phyloP scores from a whole-genome alignment of 2,113 vertebrate species.

The Argyrosomus japonicus region DNA sequence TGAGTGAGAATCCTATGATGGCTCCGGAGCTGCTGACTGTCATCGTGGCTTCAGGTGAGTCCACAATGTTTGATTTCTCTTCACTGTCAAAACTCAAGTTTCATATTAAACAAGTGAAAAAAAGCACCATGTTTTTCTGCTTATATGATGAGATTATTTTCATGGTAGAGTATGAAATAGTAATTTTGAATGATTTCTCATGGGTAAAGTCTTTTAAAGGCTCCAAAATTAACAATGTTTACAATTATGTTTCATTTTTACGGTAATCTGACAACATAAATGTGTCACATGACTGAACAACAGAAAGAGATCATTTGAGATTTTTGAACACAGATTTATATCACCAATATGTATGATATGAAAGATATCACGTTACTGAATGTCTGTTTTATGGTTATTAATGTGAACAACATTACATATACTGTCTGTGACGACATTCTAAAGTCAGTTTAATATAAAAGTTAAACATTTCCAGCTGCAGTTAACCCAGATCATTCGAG shows the following conservation, averaged over 20 bases:
- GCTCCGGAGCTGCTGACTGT: constrained; percentile 31
- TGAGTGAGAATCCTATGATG: not conserved
- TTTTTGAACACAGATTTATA: too few species aligned
- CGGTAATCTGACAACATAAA: not conserved
- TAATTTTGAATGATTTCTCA: not conserved
- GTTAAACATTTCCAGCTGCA: too few species aligned
- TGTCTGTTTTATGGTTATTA: too few species aligned
- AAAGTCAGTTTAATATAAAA: too few species aligned
- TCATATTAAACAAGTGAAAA: not conserved
- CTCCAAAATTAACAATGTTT: too few species aligned
- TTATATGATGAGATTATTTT: not conserved
- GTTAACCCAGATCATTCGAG: too few species aligned
- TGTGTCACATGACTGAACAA: not conserved
- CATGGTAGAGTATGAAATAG: not conserved
- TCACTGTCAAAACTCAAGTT: not conserved
- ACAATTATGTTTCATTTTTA: too few species aligned
- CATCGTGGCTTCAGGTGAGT: constrained; percentile 55
- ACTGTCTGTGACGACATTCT: too few species aligned
- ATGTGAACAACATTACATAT: too few species aligned
- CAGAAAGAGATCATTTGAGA: too few species aligned
- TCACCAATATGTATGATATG: too few species aligned
- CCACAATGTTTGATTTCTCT: not conserved
- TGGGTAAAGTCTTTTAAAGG: not conserved
- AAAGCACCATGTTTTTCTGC: not conserved
- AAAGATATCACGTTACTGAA: too few species aligned